Conservation (phyloP, 2,888 invertebrate species). For the Trisateles emortualis region DNA sequence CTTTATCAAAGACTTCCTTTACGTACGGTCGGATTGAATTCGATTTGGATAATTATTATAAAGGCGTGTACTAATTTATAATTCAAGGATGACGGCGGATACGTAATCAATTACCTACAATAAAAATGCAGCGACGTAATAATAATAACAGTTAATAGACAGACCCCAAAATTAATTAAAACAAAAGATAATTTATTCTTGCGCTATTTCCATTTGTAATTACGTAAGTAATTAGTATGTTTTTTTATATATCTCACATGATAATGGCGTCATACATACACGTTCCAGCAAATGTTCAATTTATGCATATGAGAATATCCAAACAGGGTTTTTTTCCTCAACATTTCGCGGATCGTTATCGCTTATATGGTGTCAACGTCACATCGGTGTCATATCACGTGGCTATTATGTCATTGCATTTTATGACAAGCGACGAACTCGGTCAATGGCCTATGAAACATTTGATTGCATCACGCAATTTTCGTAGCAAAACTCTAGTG, state of each 20-base stretch:
- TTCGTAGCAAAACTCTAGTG: conserved; percentile 46
- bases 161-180: conserved; percentile 39
- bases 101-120: conserved; percentile 52
- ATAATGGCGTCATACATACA: conserved; percentile 5
- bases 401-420: conserved; percentile 57
- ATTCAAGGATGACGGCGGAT: conserved; percentile 55
- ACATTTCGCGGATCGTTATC: conserved; percentile 30
- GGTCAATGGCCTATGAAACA: conserved; percentile 61
- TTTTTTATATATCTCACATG: conserved; percentile 23
- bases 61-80: conserved; percentile 57
- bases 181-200: conserved; percentile 48
- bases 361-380: conserved; percentile 44
- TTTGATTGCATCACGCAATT: conserved; percentile 55
- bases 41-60: conserved; percentile 63
- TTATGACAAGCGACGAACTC: conserved; percentile 54
- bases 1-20: conserved; percentile 74
- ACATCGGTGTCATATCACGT: conserved; percentile 43
- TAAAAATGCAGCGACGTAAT: conserved; percentile 44
- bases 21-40: conserved; percentile 63
- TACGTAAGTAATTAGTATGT: conserved; percentile 32
- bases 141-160: conserved; percentile 40
- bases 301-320: conserved; percentile 9
- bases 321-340: conserved; percentile 13
- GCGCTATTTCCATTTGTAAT: conserved; percentile 35
- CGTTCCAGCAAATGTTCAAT: conserved; percentile 4